Evolutionary conservation across 2,797 vertebrate species (phyloP).

Genomic region (Acomys russatus): DNA sequence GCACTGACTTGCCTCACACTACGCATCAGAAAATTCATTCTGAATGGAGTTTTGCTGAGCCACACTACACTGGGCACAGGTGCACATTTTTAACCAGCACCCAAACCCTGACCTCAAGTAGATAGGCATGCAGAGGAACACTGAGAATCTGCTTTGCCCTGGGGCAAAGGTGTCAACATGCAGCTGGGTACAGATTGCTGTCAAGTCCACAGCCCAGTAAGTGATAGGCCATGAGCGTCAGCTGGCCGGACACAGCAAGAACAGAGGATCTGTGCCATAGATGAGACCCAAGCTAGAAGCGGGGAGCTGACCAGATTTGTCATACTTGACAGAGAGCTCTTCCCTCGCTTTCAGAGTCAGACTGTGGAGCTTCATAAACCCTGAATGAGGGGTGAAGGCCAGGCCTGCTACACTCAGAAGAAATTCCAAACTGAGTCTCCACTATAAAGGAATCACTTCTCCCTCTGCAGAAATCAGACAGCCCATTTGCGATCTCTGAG

Average conservation of each 20-base stretch:
- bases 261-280: background rate
- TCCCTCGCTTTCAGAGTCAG: background rate
- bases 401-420: background rate
- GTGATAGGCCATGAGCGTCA: background rate
- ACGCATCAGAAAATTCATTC: background rate
- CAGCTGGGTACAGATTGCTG: background rate
- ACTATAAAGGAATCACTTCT: background rate
- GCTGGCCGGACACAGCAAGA: background rate
- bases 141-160: background rate
- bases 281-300: background rate
- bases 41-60: background rate
- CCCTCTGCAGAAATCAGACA: background rate
- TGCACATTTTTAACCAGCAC: background rate
- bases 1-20: background rate
- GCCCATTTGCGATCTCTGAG: background rate
- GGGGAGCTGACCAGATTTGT: background rate
- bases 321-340: background rate
- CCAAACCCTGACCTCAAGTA: background rate
- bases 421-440: background rate
- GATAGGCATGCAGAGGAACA: background rate
- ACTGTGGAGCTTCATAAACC: background rate
- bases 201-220: background rate
- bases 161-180: background rate
- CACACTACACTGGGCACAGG: background rate
- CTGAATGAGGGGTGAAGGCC: background rate